Conservation (phyloP, 30 jellyfish, hydroid and myxozoan genomes). For the Chironex yamaguchii region DNA sequence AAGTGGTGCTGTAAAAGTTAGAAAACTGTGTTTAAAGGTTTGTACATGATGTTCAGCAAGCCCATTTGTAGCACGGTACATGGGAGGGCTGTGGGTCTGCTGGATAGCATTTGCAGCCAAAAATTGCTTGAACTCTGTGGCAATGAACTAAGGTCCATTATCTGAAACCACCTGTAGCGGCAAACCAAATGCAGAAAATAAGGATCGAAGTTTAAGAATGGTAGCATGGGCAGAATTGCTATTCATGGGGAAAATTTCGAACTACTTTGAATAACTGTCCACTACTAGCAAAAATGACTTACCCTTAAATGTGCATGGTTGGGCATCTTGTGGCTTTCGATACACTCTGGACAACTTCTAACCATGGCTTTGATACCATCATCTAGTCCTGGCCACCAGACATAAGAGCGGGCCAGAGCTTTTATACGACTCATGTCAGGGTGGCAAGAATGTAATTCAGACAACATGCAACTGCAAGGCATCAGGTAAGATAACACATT, state of each 20-base stretch:
- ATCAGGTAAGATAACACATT: background rate
- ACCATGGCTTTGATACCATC: constrained; percentile 13
- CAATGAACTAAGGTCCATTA: background rate
- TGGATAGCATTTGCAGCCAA: background rate
- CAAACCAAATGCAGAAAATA: background rate
- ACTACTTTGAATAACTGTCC: constrained; percentile 62
- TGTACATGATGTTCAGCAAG: background rate
- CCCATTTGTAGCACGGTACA: background rate
- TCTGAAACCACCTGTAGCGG: background rate
- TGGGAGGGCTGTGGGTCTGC: background rate
- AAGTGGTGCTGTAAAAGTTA: background rate
- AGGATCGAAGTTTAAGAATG: background rate
- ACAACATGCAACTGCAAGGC: background rate
- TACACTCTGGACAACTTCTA: background rate
- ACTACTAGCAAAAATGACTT: constrained; percentile 19
- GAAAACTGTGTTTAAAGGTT: background rate
- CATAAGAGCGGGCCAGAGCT: constrained; percentile 11
- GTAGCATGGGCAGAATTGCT: background rate
- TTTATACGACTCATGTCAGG: constrained; percentile 51
- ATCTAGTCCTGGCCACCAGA: constrained; percentile 70
- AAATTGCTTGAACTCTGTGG: background rate
- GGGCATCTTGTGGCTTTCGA: background rate
- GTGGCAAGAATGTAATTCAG: constrained; percentile 42
- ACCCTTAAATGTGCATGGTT: constrained; percentile 12
- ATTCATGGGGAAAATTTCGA: background rate